Base-by-base conservation (phyloP, 2,113 vertebrate species). In the Hemichromis elongatus region DNA sequence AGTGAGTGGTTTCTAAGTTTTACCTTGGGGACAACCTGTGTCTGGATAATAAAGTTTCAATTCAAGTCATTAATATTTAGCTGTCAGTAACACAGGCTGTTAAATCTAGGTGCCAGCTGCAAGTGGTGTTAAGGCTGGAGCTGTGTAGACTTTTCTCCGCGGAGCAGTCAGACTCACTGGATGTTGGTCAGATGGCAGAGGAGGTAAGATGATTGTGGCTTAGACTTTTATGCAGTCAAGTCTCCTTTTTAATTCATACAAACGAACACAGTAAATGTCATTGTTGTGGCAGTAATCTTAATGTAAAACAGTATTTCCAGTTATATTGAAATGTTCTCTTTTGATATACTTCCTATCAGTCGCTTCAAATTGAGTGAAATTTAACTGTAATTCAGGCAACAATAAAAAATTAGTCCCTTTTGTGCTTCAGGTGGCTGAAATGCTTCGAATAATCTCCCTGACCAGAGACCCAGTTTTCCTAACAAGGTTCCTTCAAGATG, bases 391-490 rank as follows among this genome's bases (percentile, higher is more conserved):
- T 47, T 26, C 1, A 7, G 73, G 10, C 45, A 47, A 47, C n/a
- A 55, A 47, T 68, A 6, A n/a, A n/a, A n/a, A n/a, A n/a, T n/a
- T 18, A 53, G 63, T 4, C 5, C 16, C 9, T 82, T 14, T 5
- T 89, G 14, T 53, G 54, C 84, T 59, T 78, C 83, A 99, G 99
- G 86, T 97, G 87, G 97, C 97, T 56, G 97, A 97, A 80, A 94
- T 98, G 95, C 94, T 99, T 54, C 95, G 98, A 56, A 96, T 98
- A 68, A 95, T 99, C 57, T 98, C 97, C 73, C 89, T 98, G 57
- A 96, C 96, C 10, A 97, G 98, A 94, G 98, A 99, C 73, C 95
- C 98, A 1, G 96, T 95, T 7, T 98, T 94, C 85, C 94, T 99
- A 2, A 92, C 97, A 1, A 95, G 94, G 45, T 99, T 99, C 89